Conservation (phyloP, 2,797 vertebrate genomes). For the Pangasius mekongensis region DNA sequence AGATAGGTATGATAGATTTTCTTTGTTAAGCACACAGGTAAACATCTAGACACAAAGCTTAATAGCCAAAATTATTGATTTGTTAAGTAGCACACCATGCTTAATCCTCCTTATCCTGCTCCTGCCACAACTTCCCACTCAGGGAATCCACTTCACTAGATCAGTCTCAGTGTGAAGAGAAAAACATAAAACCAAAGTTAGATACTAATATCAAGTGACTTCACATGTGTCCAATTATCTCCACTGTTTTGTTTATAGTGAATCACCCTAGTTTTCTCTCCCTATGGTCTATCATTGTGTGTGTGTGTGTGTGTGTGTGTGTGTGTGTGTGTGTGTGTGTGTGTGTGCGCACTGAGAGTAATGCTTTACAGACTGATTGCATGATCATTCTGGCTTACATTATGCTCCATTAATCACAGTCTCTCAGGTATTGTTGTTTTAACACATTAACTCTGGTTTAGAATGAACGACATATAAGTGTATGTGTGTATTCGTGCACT, state of each 20-base stretch:
- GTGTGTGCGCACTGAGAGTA: constrained; percentile 61
- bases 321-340: constrained; percentile 58
- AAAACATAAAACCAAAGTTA: constrained; percentile 49
- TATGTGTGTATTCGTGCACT: constrained; percentile 36
- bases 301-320: constrained; percentile 57
- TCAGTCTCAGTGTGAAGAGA: constrained; percentile 29
- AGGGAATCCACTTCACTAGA: constrained; percentile 6
- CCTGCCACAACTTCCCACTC: constrained; percentile 21
- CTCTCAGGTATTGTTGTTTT: constrained; percentile 62
- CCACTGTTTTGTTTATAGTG: constrained; percentile 51
- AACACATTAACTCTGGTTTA: constrained; percentile 65
- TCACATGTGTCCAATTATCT: constrained; percentile 62
- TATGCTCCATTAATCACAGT: constrained; percentile 56
- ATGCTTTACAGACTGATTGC: constrained; percentile 65
- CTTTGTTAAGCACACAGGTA: constrained; percentile 20
- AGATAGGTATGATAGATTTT: neutral
- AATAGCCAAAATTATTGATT: constrained; percentile 63
- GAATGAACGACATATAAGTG: constrained; percentile 47
- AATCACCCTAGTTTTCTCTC: constrained; percentile 52
- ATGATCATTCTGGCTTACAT: constrained; percentile 55
- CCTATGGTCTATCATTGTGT: constrained; percentile 45
- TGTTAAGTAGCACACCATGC: constrained; percentile 49
- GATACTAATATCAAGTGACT: constrained; percentile 45
- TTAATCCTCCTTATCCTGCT: constrained; percentile 39
- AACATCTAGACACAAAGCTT: constrained; percentile 64